phyloP scores from a whole-genome alignment of 2,888 invertebrate genomes.

The Hypsopygia costalis region DNA sequence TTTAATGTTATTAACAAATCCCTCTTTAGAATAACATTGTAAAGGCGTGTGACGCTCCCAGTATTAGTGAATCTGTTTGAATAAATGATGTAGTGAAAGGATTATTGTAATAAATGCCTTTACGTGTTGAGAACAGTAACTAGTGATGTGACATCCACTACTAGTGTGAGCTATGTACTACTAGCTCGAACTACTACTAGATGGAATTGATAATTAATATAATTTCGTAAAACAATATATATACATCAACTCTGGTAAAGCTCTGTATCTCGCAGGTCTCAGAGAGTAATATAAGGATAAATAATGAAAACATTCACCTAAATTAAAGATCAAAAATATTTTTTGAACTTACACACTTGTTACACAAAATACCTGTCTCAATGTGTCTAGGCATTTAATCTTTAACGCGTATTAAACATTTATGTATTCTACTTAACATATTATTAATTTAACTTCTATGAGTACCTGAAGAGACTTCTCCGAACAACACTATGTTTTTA shows the following conservation, averaged over 20 bases:
- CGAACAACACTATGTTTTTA: slow-evolving; percentile 33
- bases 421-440: slow-evolving; percentile 20
- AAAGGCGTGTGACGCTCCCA: slow-evolving; percentile 45
- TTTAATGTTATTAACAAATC: slow-evolving; percentile 46
- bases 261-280: no score
- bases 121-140: slow-evolving; percentile 7
- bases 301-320: no score
- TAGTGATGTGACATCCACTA: no score
- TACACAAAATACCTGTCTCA: no score
- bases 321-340: no score
- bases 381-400: slow-evolving; percentile 10
- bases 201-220: no score
- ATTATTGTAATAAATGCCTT: slow-evolving; percentile 11
- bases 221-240: no score
- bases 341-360: no score
- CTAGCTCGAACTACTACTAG: no score
- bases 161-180: no score
- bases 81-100: slow-evolving; percentile 6
- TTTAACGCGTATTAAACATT: slow-evolving; percentile 14
- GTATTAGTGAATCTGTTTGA: slow-evolving; percentile 38
- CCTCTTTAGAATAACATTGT: slow-evolving; percentile 39
- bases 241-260: no score
- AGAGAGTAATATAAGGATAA: no score
- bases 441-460: slow-evolving; percentile 53
- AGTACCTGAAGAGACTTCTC: slow-evolving; percentile 57